phyloP scores from a whole-genome alignment of 2,113 vertebrate genomes.

The Muscicapa adusta region DNA sequence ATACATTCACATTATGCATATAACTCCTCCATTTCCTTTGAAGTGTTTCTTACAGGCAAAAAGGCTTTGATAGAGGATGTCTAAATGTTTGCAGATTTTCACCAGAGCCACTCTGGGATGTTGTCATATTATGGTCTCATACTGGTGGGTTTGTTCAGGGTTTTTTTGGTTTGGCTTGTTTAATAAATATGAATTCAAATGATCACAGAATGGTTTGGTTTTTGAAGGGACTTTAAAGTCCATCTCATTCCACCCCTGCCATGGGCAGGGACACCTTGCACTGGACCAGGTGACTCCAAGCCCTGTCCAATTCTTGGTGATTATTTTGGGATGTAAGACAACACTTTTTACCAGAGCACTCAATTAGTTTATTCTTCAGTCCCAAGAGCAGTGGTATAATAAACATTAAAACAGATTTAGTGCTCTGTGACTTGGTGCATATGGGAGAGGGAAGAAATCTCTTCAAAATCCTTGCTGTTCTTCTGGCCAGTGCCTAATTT shows the following conservation, averaged over 20 bases:
- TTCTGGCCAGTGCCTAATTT: neutral
- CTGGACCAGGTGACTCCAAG: neutral
- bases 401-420: neutral
- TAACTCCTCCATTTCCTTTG: neutral
- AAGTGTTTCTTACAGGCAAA: neutral
- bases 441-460: neutral
- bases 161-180: neutral
- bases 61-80: neutral
- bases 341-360: neutral
- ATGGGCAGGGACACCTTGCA: neutral
- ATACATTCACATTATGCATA: neutral
- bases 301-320: neutral
- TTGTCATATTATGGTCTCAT: neutral
- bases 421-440: neutral
- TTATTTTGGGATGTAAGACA: neutral
- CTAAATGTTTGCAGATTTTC: neutral
- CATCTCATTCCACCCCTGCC: neutral
- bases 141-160: neutral
- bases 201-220: neutral
- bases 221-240: neutral
- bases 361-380: neutral
- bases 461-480: neutral
- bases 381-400: neutral
- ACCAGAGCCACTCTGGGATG: neutral
- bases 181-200: neutral